Evolutionary conservation across 2,113 vertebrate species (phyloP).

Genomic region (Xenopus laevis): DNA sequence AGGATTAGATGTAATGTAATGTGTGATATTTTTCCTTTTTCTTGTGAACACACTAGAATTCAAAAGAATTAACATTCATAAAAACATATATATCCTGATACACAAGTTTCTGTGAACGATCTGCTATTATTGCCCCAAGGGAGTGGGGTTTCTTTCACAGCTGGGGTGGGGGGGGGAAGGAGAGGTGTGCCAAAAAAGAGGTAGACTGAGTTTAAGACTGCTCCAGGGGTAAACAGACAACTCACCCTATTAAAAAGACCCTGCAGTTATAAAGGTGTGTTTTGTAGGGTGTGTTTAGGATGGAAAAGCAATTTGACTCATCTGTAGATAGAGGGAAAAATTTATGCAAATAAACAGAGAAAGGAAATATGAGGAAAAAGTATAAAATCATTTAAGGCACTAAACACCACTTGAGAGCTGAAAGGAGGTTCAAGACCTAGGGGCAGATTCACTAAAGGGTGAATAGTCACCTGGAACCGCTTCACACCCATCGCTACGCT

Average conservation of each 20-base stretch:
- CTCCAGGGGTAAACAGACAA: constrained; percentile 23
- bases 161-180: neutral
- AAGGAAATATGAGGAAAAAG: too few species aligned
- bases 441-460: too few species aligned
- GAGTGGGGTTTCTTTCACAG: constrained; percentile 3
- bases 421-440: too few species aligned
- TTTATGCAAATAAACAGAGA: too few species aligned
- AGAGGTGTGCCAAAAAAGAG: constrained; percentile 21
- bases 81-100: too few species aligned
- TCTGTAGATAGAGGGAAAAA: too few species aligned
- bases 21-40: too few species aligned
- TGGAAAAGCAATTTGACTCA: too few species aligned
- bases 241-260: neutral
- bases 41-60: neutral
- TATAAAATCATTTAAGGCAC: too few species aligned
- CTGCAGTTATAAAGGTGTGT: neutral
- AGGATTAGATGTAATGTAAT: neutral
- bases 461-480: too few species aligned
- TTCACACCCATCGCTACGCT: too few species aligned
- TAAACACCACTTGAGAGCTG: too few species aligned
- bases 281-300: neutral
- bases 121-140: constrained; percentile 5
- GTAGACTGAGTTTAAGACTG: neutral
- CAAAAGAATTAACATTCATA: neutral
- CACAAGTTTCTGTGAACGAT: neutral